Conservation (phyloP, 2,797 vertebrate genomes). For the Sciurus vulgaris region DNA sequence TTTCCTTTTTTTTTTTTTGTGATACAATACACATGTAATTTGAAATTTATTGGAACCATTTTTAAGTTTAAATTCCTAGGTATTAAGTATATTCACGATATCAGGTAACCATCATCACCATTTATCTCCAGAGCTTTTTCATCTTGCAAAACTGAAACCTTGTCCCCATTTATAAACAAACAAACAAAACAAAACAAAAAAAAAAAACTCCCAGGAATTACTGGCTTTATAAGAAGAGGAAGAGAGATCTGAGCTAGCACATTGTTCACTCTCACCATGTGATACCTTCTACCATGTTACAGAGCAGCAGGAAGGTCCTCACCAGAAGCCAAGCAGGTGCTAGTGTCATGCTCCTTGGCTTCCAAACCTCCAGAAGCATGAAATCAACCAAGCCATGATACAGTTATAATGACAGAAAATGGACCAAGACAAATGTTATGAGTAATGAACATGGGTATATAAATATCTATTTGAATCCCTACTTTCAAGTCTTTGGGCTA, state of each 20-base stretch:
- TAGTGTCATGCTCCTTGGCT: not conserved
- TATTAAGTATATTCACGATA: no score
- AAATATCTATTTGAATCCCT: not conserved
- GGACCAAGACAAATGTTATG: not conserved
- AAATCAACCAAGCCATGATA: not conserved
- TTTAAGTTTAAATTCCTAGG: not conserved
- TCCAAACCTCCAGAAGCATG: not conserved
- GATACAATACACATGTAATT: not conserved
- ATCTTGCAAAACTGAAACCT: not conserved
- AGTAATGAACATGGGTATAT: rapidly evolving
- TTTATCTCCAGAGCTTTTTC: not conserved
- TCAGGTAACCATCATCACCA: no score
- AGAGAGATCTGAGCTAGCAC: not conserved
- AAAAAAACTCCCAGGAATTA: not conserved
- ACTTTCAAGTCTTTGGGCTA: rapidly evolving
- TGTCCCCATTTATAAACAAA: no score
- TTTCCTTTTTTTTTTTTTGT: not conserved
- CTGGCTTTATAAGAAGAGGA: not conserved
- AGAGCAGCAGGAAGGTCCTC: not conserved
- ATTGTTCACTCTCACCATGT: not conserved
- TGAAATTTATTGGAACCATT: not conserved
- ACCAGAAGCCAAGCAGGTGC: not conserved
- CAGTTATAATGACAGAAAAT: not conserved
- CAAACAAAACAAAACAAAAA: not conserved
- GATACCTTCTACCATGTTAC: not conserved